Evolutionary conservation across 2,888 invertebrate species (phyloP).

Genomic region (Acronicta psi): DNA sequence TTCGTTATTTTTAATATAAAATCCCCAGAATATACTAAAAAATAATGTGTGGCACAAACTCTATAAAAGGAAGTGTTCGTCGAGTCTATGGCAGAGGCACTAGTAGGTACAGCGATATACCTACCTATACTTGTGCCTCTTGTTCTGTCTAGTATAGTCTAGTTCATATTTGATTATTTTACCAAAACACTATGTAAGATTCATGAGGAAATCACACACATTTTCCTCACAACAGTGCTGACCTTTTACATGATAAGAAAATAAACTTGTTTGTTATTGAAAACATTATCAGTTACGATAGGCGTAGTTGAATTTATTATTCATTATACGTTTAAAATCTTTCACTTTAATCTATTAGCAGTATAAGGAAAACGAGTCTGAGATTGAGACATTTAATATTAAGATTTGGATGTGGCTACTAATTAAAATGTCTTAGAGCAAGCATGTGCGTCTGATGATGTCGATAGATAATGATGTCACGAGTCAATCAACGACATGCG

Average conservation of each 20-base stretch:
- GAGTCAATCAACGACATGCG: slow-evolving; percentile 18
- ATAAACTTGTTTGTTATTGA: slow-evolving; percentile 15
- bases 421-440: not conserved
- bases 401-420: not conserved
- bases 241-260: slow-evolving; percentile 37
- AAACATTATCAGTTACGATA: not conserved
- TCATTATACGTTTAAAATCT: not conserved
- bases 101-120: no score
- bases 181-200: no score
- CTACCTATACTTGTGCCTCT: no score
- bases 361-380: no score
- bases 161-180: no score
- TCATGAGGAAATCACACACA: slow-evolving; percentile 20
- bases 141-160: no score
- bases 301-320: slow-evolving; percentile 8
- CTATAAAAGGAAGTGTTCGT: no score
- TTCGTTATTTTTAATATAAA: no score
- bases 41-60: no score
- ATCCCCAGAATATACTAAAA: no score
- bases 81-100: no score
- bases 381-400: not conserved
- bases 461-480: slow-evolving; percentile 27
- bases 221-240: slow-evolving; percentile 38
- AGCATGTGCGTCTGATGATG: slow-evolving; percentile 2
- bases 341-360: no score